These are phyloP conservation scores for Poecile atricapillus DNA, from an alignment of 2,113 vertebrate species.

Conservation along the genomic window DNA sequence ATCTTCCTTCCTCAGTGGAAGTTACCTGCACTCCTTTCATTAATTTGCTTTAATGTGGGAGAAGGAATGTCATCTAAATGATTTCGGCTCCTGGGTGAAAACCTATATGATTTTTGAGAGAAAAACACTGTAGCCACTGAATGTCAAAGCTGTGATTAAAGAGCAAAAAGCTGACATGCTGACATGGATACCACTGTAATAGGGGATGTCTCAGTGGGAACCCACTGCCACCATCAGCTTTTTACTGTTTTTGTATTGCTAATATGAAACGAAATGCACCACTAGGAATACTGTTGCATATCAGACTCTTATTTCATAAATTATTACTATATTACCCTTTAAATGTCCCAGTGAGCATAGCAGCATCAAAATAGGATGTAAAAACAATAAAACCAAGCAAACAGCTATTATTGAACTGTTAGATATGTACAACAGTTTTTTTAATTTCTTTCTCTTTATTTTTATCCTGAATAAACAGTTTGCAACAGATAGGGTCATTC, in stretches of 20 bases:
- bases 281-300: slow-evolving; percentile 24
- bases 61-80: neutral
- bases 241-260: slow-evolving; percentile 12
- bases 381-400: neutral
- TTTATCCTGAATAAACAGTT: neutral
- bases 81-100: neutral
- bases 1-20: neutral
- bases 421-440: neutral
- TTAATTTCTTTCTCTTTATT: neutral
- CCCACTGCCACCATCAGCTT: slow-evolving; percentile 11
- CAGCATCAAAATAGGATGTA: neutral
- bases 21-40: neutral
- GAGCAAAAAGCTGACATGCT: slow-evolving; percentile 28
- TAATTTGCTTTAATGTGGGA: neutral
- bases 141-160: slow-evolving; percentile 29
- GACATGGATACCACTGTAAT: neutral
- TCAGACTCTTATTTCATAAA: slow-evolving; percentile 28
- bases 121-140: neutral
- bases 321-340: slow-evolving; percentile 36
- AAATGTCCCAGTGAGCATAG: slow-evolving; percentile 27
- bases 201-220: slow-evolving; percentile 30
- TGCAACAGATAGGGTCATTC: neutral
- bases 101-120: neutral
- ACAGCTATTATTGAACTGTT: neutral
- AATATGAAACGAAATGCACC: slow-evolving; percentile 17